phyloP scores from a whole-genome alignment of 2,797 vertebrate genomes.

The Bovichtus diacanthus region DNA sequence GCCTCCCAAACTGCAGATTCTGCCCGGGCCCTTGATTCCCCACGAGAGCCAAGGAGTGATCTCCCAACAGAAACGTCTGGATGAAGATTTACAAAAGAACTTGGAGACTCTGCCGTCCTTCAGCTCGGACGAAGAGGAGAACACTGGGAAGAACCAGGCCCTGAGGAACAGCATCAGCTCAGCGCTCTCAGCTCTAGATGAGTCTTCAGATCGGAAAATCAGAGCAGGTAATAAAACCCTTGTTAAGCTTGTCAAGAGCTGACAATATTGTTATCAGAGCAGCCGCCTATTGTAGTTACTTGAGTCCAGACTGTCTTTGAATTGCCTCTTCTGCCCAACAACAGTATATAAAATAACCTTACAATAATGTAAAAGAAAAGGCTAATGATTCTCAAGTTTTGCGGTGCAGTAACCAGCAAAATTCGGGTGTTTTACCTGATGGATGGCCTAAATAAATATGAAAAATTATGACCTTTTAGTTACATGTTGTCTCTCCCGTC shows the following conservation, averaged over 20 bases:
- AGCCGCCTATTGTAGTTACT: neutral
- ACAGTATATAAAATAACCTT: neutral
- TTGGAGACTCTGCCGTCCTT: conserved; percentile 93
- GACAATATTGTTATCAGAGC: neutral
- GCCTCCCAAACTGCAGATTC: conserved; percentile 82
- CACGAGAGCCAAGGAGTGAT: conserved; percentile 81
- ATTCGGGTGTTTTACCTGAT: neutral
- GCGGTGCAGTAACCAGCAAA: neutral
- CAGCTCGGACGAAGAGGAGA: conserved; percentile 98
- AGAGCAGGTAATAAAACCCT: conserved; percentile 86
- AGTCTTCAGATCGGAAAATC: conserved; percentile 89
- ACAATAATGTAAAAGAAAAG: neutral
- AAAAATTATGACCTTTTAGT: neutral
- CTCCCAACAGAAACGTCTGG: conserved; percentile 87
- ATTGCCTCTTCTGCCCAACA: neutral
- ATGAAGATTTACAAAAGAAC: conserved; percentile 93
- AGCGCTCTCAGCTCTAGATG: conserved; percentile 90
- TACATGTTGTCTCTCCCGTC: neutral
- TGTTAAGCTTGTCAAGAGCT: neutral
- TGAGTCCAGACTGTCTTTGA: neutral
- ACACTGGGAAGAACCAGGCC: conserved; percentile 91
- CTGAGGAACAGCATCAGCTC: conserved; percentile 93
- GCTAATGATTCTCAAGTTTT: neutral
- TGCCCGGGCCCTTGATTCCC: conserved; percentile 72
- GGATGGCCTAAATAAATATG: neutral